A percentile compares a stretch with the other conserved stretches of the same genome.
Evolutionary conservation across 1,140 invertebrate genomes (phyloP).

Genomic region (Stegodyphus dumicola): DNA sequence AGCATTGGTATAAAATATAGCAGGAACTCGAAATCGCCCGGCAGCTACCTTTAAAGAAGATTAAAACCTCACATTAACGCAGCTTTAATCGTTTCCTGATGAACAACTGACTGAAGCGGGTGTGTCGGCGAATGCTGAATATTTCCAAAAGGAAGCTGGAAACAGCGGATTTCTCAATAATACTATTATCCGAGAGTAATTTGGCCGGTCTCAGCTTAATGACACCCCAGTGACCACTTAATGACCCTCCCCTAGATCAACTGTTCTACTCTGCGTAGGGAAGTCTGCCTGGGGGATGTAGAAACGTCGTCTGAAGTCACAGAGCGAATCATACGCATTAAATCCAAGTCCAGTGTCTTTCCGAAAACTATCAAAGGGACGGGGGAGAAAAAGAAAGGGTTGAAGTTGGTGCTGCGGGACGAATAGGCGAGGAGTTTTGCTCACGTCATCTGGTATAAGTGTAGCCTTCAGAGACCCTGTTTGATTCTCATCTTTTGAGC

Average conservation of each 20-base stretch:
- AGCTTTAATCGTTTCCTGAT: constrained; percentile 50
- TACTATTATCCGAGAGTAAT: constrained; percentile 42
- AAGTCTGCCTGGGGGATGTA: constrained; percentile 35
- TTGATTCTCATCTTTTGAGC: too few relatives aligned
- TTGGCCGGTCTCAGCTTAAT: constrained; percentile 51
- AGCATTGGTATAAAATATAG: too few relatives aligned
- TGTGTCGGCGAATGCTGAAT: neutral
- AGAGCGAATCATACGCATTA: constrained; percentile 23
- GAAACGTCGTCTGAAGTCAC: constrained; percentile 10
- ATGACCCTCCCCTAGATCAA: constrained; percentile 48
- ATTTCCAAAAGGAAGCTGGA: neutral
- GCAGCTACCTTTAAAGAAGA: neutral
- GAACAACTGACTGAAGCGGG: constrained; percentile 16
- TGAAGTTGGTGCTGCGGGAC: too few relatives aligned
- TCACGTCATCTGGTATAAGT: too few relatives aligned
- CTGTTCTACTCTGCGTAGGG: constrained; percentile 35
- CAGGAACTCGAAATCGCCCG: too few relatives aligned
- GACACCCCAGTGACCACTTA: constrained; percentile 51
- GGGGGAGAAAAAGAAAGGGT: too few relatives aligned
- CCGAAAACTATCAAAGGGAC: too few relatives aligned
- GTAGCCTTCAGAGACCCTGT: too few relatives aligned
- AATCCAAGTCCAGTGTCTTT: constrained; percentile 19
- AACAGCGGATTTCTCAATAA: constrained; percentile 52
- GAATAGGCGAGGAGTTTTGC: too few relatives aligned
- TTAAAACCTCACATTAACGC: constrained; percentile 48